phyloP scores from a whole-genome alignment of 2,888 invertebrate genomes.

The Acanthosepion pharaonis region DNA sequence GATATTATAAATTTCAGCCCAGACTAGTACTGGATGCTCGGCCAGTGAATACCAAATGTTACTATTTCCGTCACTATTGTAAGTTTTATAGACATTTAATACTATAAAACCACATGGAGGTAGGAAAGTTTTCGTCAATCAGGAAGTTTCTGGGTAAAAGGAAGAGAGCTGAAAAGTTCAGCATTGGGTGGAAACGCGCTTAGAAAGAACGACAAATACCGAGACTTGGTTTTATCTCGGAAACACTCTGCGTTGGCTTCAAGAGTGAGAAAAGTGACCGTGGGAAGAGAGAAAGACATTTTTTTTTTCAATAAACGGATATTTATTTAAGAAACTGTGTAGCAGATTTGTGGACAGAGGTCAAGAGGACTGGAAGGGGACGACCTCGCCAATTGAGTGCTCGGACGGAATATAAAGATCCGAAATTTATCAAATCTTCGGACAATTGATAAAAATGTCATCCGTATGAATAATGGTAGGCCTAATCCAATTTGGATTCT shows the following conservation, averaged over 20 bases:
- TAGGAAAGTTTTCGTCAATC: too few species aligned
- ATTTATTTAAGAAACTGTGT: not conserved
- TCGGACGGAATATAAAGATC: not conserved
- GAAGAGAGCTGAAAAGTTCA: too few species aligned
- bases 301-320: not conserved
- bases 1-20: too few species aligned
- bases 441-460: constrained; percentile 33
- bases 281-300: not conserved
- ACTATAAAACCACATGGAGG: too few species aligned
- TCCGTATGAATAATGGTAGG: not conserved
- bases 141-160: too few species aligned
- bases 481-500: not conserved
- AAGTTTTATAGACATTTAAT: too few species aligned
- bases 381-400: not conserved
- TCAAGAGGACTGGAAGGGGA: not conserved
- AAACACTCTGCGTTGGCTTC: not conserved
- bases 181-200: too few species aligned
- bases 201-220: too few species aligned
- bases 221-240: not conserved
- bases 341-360: constrained; percentile 9
- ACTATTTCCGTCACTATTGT: too few species aligned
- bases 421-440: not conserved
- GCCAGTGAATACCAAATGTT: too few species aligned
- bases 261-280: not conserved
- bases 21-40: too few species aligned